A percentile compares a stretch with the other conserved stretches of the same genome.
Evolutionary conservation across 92 coral and sea anemone genomes (phyloP).

Genomic region (Palythoa grandis): DNA sequence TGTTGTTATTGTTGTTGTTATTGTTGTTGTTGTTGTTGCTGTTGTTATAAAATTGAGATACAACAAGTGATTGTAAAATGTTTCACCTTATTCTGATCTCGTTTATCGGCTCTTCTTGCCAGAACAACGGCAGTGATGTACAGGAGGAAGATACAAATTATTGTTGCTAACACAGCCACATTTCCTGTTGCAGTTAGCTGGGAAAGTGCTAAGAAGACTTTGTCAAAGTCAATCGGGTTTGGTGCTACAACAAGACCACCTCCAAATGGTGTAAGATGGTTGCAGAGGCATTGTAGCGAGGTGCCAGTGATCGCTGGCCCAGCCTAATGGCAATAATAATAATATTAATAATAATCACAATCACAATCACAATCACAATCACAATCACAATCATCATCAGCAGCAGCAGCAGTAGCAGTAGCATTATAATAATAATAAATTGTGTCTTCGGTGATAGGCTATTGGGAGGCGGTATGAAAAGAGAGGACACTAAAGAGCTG

Average conservation of each 20-base stretch:
- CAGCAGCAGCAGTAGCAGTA: too few relatives aligned
- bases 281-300: constrained; percentile 39
- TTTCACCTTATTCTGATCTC: constrained; percentile 30
- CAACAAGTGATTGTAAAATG: neutral
- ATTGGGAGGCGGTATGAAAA: too few relatives aligned
- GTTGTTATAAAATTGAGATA: neutral
- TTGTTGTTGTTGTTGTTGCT: neutral
- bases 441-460: too few relatives aligned
- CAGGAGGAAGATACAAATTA: constrained; percentile 23
- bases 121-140: constrained; percentile 35
- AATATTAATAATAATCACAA: neutral
- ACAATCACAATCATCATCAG: too few relatives aligned
- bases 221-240: constrained; percentile 48
- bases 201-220: constrained; percentile 40
- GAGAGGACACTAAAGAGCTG: too few relatives aligned
- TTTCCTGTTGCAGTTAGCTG: constrained; percentile 35
- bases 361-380: neutral
- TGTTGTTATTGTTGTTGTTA: neutral
- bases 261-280: constrained; percentile 47
- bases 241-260: constrained; percentile 49
- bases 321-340: constrained; percentile 7
- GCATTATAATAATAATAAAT: too few relatives aligned
- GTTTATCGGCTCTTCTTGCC: constrained; percentile 49
- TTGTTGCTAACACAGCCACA: constrained; percentile 47
- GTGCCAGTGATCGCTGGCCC: neutral